A percentile compares a stretch with the other conserved stretches of the same genome.
phyloP scores from a whole-genome alignment of 1,140 invertebrate species.

The Sinella curviseta region DNA sequence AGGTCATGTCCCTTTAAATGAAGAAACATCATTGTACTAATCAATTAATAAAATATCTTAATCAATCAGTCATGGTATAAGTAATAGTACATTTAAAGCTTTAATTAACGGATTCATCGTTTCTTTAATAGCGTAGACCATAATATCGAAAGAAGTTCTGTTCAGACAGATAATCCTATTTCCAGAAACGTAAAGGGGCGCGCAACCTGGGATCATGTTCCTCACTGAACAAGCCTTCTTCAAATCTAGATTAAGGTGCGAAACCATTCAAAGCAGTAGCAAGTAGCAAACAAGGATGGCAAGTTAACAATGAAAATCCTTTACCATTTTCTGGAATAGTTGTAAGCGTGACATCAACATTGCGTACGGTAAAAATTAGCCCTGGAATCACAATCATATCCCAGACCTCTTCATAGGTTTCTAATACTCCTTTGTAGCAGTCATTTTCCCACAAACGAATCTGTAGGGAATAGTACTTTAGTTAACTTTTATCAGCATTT shows the following conservation, averaged over 20 bases:
- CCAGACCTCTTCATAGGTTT: constrained; percentile 11
- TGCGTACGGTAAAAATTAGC: not conserved
- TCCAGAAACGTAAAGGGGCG: not conserved
- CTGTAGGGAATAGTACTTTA: not conserved
- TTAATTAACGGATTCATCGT: not conserved
- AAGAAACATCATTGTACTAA: not conserved
- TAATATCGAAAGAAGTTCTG: not conserved
- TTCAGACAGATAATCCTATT: not conserved
- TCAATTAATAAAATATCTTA: not conserved
- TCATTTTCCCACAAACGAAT: constrained; percentile 10
- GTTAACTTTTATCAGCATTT: not conserved
- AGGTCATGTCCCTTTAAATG: not conserved
- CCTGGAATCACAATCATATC: not conserved
- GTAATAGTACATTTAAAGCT: not conserved
- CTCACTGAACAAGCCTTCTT: not conserved
- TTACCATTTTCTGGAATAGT: not conserved
- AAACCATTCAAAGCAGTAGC: not conserved
- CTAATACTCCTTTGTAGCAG: not conserved
- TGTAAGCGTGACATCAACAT: not conserved
- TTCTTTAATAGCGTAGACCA: not conserved
- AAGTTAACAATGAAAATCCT: not conserved
- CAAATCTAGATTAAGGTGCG: not conserved
- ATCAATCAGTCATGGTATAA: not conserved
- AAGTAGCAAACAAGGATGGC: not conserved
- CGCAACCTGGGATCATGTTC: not conserved